A percentile compares a stretch with the other conserved stretches of the same genome.
Evolutionary conservation across 1,140 invertebrate species (phyloP).

Genomic region (Caerostris darwini): DNA sequence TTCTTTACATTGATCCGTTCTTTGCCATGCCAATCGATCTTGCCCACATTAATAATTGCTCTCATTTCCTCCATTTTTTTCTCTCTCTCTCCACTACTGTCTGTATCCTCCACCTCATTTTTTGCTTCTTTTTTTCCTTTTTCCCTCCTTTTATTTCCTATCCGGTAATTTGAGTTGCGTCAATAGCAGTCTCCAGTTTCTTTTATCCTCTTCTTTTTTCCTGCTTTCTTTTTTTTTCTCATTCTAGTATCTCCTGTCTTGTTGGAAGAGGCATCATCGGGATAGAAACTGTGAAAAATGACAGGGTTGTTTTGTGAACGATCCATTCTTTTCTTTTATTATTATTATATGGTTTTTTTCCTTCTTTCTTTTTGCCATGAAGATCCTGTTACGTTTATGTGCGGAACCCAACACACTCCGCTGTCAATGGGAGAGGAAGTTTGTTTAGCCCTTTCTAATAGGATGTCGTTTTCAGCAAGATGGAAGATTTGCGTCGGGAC

Average conservation of each 20-base stretch:
- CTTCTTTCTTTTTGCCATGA: not conserved
- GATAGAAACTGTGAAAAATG: slow-evolving; percentile 58
- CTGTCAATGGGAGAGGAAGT: slow-evolving; percentile 25
- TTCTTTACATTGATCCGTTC: slow-evolving; percentile 64
- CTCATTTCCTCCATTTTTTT: slow-evolving; percentile 46
- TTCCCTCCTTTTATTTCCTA: slow-evolving; percentile 47
- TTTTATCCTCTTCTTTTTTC: slow-evolving; percentile 21
- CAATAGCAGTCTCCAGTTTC: slow-evolving; percentile 73
- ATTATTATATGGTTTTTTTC: no score
- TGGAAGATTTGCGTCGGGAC: not conserved
- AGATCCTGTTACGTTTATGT: slow-evolving; percentile 47
- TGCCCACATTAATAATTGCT: slow-evolving; percentile 68
- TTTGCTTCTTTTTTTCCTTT: not conserved
- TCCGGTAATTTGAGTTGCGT: slow-evolving; percentile 71
- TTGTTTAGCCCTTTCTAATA: slow-evolving; percentile 35
- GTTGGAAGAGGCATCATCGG: not conserved
- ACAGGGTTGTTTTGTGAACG: slow-evolving; percentile 13
- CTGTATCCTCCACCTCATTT: slow-evolving; percentile 30
- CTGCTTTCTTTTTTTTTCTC: not conserved
- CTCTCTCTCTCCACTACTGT: not conserved
- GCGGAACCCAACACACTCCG: not conserved
- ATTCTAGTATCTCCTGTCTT: slow-evolving; percentile 50
- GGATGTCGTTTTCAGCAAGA: slow-evolving; percentile 31
- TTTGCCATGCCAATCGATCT: slow-evolving; percentile 53
- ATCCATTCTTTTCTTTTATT: not conserved